A percentile compares a stretch with the other conserved stretches of the same genome.
Evolutionary conservation across 2,113 vertebrate genomes (phyloP).

Genomic region (Pitta sordida): DNA sequence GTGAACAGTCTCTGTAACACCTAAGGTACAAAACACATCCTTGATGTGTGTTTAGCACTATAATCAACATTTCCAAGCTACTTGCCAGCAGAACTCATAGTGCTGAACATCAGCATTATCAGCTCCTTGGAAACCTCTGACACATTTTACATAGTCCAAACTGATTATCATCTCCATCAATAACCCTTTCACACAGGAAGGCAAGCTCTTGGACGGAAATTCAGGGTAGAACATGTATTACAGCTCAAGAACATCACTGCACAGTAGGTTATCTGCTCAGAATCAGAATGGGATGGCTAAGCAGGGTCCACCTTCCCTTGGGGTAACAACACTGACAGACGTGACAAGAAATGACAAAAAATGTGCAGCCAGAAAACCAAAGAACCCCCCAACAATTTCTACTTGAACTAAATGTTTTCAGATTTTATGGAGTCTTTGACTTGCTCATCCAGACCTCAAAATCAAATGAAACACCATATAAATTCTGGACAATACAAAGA

Average conservation of each 20-base stretch:
- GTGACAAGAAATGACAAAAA: not conserved
- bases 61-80: not conserved
- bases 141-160: not conserved
- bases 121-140: not conserved
- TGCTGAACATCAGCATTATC: not conserved
- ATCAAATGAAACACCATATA: not conserved
- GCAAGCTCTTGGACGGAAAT: not conserved
- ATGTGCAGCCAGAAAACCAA: not conserved
- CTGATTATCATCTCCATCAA: not conserved
- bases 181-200: not conserved
- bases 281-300: not conserved
- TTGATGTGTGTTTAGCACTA: not conserved
- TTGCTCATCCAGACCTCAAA: not conserved
- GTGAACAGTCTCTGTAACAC: not conserved
- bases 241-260: not conserved
- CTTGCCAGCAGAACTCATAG: not conserved
- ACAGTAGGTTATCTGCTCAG: not conserved
- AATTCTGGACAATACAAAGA: not conserved
- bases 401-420: not conserved
- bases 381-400: not conserved
- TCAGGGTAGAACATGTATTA: not conserved
- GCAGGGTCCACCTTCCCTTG: not conserved
- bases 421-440: not conserved
- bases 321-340: fast-evolving
- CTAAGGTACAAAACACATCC: not conserved